Percentiles rank a stretch among this genome's conserved stretches.
phyloP scores from a whole-genome alignment of 2,113 vertebrate genomes.

The Laticauda colubrina region DNA sequence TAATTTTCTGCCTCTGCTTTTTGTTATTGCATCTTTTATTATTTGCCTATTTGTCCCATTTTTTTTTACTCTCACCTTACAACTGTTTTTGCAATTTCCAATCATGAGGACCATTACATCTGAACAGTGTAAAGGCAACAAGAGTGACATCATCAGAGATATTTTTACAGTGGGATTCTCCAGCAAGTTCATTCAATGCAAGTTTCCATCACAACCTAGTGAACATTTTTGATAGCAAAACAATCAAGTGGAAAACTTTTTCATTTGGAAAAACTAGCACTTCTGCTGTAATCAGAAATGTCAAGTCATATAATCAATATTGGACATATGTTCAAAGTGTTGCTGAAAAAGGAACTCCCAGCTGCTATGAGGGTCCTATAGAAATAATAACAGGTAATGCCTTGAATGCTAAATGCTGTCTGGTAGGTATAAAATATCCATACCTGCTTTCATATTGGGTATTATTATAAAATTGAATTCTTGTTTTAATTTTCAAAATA shows the following conservation, averaged over 20 bases:
- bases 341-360: constrained; percentile 70
- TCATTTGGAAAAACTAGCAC: constrained; percentile 63
- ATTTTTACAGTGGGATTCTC: constrained; percentile 71
- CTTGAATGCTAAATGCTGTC: background rate
- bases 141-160: constrained; percentile 72
- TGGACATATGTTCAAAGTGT: constrained; percentile 73
- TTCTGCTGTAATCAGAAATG: constrained; percentile 63
- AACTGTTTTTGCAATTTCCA: constrained; percentile 31
- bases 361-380: constrained; percentile 66
- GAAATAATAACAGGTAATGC: constrained; percentile 71
- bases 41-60: background rate
- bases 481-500: background rate
- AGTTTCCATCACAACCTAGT: constrained; percentile 72
- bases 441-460: background rate
- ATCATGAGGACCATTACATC: constrained; percentile 71
- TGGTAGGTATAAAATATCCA: background rate
- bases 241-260: constrained; percentile 52
- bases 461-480: background rate
- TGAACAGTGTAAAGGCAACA: constrained; percentile 65
- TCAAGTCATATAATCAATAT: constrained; percentile 77
- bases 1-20: background rate
- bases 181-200: constrained; percentile 40
- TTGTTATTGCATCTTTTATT: background rate
- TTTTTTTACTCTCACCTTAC: background rate
- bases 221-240: constrained; percentile 67